Base-by-base conservation (phyloP, 2,113 vertebrate species). In the Leptobrachium leishanense region DNA sequence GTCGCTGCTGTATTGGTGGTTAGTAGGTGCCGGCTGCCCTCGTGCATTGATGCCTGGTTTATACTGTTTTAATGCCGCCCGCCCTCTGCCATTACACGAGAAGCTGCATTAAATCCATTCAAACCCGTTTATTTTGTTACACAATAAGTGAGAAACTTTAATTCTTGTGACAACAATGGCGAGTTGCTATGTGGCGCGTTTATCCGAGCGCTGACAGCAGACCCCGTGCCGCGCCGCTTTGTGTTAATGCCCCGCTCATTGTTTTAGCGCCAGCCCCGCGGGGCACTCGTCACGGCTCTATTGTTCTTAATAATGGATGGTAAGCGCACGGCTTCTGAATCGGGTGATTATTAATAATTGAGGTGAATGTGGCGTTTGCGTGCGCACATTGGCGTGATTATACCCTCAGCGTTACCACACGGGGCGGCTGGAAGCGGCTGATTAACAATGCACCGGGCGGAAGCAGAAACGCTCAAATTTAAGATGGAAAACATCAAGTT, bases 71-170 rank as follows among this genome's bases (percentile, higher is more conserved):
- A 31, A 31, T 31, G 20, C 20, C 20, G 20, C 20, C 20, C 20
- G 20, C 20, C 20, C 20, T 31, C 20, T 31, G 20, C 20, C 62
- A n/a, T 75, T 11, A 8, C n/a, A 75, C 73, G 50, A 75, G 50
- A 75, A 50, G 4, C 63, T 54, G 31, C 63, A 42, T 75, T 75
- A 67, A 66, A 75, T 43, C 46, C 5, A 7, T 41, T 65, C 40
- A 46, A 75, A 75, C 11, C 2, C 6, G 40, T 4, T 39, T 20
- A 69, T 69, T 77, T 57, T 59, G 6, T 41, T 11, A 57, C 10
- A 77, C 75, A 77, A 69, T 15, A 53, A 53, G 39, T 15, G 13
- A 77, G 44, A 50, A 41, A 31, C 41, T 50, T 44, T 57, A 69
- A 77, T 31, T 77, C 40, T 39, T 31, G 1, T 5, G 41, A 2